Conservation (phyloP, 2,113 vertebrate species). For the Synchiropus splendidus region DNA sequence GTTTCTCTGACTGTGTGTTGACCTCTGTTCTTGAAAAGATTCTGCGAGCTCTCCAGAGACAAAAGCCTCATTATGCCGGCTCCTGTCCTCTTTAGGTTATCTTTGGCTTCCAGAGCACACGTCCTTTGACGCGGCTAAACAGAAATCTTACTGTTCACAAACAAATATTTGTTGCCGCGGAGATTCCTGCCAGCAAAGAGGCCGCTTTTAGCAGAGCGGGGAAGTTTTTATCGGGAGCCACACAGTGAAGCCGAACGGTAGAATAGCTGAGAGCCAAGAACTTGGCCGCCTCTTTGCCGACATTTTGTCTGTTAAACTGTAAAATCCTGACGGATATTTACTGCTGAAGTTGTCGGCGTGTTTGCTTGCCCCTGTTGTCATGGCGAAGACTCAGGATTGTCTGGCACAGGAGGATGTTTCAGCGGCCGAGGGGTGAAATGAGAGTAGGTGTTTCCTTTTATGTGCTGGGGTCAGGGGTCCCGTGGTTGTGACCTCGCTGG, state of each 20-base stretch:
- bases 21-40: conserved; percentile 35
- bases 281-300: conserved; percentile 19
- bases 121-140: conserved; percentile 43
- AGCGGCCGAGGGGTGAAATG: conserved; percentile 46
- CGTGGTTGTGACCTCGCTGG: conserved; percentile 40
- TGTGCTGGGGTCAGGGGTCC: conserved; percentile 59
- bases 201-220: conserved; percentile 38
- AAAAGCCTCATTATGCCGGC: conserved; percentile 40
- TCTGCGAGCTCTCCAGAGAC: conserved; percentile 36
- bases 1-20: conserved; percentile 13
- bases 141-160: conserved; percentile 45
- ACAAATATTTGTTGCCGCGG: conserved; percentile 53
- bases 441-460: conserved; percentile 66
- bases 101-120: conserved; percentile 53
- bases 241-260: conserved; percentile 11
- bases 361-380: conserved; percentile 42
- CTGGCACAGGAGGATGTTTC: conserved; percentile 52
- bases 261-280: conserved; percentile 34
- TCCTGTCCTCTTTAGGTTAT: conserved; percentile 46
- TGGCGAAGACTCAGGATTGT: conserved; percentile 52
- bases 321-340: conserved; percentile 51
- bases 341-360: conserved; percentile 42
- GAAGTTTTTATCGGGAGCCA: no score
- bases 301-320: conserved; percentile 31
- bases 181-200: conserved; percentile 27